These are phyloP conservation scores for Xiphophorus couchianus DNA, from an alignment of 2,113 vertebrate species.

Conservation along the genomic window DNA sequence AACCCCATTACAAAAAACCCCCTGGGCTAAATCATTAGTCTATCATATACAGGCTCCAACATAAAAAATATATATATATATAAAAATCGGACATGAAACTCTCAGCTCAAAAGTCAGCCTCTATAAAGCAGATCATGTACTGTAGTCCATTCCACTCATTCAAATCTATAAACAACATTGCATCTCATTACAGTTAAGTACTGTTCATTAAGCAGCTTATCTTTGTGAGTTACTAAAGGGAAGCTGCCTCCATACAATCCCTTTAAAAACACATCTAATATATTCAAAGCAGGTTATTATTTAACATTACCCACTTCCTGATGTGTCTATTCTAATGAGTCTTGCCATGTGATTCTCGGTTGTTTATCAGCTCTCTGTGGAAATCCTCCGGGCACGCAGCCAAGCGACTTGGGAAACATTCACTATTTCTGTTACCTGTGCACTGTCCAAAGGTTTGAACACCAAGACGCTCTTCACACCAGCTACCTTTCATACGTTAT, in stretches of 20 bases:
- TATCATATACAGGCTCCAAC: constrained; percentile 28
- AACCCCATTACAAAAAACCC: constrained; percentile 54
- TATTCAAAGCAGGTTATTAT: neutral
- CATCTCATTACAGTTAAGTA: too few relatives aligned
- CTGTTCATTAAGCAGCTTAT: too few relatives aligned
- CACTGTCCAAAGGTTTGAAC: constrained; percentile 21
- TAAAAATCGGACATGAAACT: neutral
- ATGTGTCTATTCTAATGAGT: constrained; percentile 1
- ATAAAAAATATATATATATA: neutral
- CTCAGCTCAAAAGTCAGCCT: too few relatives aligned
- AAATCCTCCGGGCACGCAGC: constrained; percentile 14
- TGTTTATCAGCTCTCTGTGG: neutral
- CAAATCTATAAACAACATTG: neutral
- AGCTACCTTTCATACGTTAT: constrained; percentile 3
- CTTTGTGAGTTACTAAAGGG: too few relatives aligned
- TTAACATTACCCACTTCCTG: neutral
- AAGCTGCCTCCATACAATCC: too few relatives aligned
- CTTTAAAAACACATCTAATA: neutral
- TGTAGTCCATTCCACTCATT: neutral
- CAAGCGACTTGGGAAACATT: constrained; percentile 5
- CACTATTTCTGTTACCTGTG: constrained; percentile 8
- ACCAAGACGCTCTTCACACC: neutral
- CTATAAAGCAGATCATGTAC: too few relatives aligned
- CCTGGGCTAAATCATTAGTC: constrained; percentile 46
- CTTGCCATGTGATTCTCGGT: neutral